Conservation (phyloP, 1,140 invertebrate species). For the Bombus sibiricus region DNA sequence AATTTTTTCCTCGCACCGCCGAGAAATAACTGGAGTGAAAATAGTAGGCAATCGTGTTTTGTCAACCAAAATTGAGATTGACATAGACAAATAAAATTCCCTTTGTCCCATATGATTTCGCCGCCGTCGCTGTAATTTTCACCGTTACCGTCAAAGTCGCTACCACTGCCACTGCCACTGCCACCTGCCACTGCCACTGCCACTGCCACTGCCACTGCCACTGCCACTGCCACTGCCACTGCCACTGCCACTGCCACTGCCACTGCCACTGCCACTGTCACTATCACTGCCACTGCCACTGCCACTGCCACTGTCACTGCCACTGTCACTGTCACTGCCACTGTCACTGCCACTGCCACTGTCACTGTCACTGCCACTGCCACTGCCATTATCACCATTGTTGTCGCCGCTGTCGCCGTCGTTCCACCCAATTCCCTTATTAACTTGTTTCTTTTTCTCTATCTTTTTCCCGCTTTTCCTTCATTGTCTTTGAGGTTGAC, state of each 20-base stretch:
- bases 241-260: not conserved
- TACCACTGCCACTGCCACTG: not conserved
- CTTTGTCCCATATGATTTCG: not conserved
- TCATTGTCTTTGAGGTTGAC: not conserved
- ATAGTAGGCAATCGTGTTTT: not conserved
- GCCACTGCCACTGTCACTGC: too few species aligned
- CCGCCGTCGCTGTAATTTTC: not conserved
- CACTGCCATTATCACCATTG: not conserved
- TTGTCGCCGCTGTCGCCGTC: not conserved
- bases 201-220: not conserved
- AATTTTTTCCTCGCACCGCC: not conserved
- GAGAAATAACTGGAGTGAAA: not conserved
- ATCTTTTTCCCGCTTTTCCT: too few species aligned
- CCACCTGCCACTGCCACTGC: too few species aligned
- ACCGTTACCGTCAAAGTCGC: not conserved
- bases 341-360: too few species aligned
- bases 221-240: not conserved
- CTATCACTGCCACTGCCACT: too few species aligned
- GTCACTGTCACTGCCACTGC: too few species aligned
- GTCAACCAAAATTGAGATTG: not conserved
- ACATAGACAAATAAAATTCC: not conserved
- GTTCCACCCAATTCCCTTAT: not conserved
- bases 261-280: not conserved
- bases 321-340: too few species aligned
- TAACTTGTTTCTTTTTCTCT: not conserved